These are phyloP conservation scores for Hemaris fuciformis DNA, from an alignment of 2,888 invertebrate species.

Conservation along the genomic window DNA sequence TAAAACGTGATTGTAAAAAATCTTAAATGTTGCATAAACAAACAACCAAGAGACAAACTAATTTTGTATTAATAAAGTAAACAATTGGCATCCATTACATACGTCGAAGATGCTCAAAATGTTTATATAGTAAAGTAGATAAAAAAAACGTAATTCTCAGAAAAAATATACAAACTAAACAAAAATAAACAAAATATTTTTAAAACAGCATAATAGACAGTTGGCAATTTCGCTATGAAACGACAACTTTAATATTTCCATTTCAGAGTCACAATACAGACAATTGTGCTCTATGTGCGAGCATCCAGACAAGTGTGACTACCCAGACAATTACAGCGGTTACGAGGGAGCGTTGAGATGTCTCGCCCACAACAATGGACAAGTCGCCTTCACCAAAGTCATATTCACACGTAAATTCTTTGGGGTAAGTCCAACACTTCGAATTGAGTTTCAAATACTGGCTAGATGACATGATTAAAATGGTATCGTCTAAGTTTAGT, in stretches of 20 bases:
- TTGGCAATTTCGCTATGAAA: neutral
- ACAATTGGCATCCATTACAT: too few species aligned
- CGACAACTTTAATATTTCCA: slow-evolving; percentile 16
- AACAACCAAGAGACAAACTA: too few species aligned
- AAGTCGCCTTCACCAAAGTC: slow-evolving; percentile 93
- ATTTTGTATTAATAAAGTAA: too few species aligned
- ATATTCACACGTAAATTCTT: slow-evolving; percentile 90
- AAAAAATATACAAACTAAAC: too few species aligned
- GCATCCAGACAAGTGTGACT: slow-evolving; percentile 87
- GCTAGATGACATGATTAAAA: neutral
- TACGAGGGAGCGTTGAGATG: slow-evolving; percentile 93
- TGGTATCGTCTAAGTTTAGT: too few species aligned
- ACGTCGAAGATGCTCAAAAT: too few species aligned
- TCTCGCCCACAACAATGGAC: slow-evolving; percentile 89
- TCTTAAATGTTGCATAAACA: too few species aligned
- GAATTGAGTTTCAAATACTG: neutral
- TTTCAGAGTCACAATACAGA: slow-evolving; percentile 86
- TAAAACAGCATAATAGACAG: too few species aligned
- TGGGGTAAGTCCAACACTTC: slow-evolving; percentile 79
- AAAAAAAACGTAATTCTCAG: too few species aligned
- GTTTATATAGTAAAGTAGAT: too few species aligned
- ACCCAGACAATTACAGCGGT: slow-evolving; percentile 92
- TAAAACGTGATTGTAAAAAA: too few species aligned
- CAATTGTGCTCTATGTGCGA: slow-evolving; percentile 90
- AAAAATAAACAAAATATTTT: too few species aligned